Evolutionary conservation across 2,888 invertebrate species (phyloP).

Genomic region (Chymomyza caudatula): DNA sequence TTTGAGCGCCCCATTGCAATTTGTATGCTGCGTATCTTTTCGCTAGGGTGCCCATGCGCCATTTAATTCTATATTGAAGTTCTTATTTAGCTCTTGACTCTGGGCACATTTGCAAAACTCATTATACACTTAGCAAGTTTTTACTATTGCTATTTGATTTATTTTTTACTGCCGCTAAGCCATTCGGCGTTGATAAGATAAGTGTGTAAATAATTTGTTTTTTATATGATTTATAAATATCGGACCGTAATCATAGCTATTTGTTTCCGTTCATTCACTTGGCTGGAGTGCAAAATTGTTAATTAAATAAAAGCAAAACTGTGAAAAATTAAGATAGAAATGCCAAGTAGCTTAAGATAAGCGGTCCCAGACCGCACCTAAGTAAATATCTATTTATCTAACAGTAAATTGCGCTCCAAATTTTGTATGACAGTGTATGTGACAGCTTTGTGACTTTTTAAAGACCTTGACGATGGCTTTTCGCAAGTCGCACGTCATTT

Average conservation of each 20-base stretch:
- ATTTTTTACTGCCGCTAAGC: background rate
- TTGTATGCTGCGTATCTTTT: background rate
- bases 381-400: background rate
- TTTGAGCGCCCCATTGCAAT: background rate
- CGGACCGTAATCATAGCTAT: background rate
- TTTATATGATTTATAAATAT: background rate
- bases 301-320: background rate
- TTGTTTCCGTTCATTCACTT: slow-evolving; percentile 1
- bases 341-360: background rate
- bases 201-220: background rate
- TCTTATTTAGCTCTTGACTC: background rate
- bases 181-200: background rate
- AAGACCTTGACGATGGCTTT: background rate
- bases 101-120: background rate
- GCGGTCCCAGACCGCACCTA: background rate
- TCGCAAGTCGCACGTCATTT: background rate
- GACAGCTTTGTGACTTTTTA: background rate
- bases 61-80: background rate
- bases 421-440: background rate
- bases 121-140: background rate
- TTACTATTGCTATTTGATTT: background rate
- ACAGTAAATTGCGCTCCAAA: too few relatives aligned
- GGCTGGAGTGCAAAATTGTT: background rate
- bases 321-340: background rate
- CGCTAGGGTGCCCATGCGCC: background rate